phyloP scores from a whole-genome alignment of 2,113 vertebrate genomes.

The Hyaena hyaena region DNA sequence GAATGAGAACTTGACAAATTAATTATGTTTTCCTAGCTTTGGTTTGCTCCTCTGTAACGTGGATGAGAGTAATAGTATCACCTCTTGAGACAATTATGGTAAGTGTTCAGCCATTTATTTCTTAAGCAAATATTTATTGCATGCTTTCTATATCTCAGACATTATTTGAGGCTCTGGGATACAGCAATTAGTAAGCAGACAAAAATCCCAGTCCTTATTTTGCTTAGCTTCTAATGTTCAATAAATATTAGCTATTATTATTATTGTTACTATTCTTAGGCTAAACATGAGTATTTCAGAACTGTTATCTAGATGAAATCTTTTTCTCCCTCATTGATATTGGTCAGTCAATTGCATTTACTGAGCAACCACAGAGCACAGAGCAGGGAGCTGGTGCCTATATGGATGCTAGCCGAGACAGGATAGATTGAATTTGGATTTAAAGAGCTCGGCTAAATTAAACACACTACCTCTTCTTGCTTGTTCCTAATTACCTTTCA shows the following conservation, averaged over 20 bases:
- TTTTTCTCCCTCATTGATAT: background rate
- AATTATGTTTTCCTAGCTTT: background rate
- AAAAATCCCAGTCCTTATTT: background rate
- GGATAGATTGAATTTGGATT: background rate
- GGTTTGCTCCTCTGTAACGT: background rate
- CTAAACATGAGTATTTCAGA: background rate
- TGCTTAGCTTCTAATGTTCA: background rate
- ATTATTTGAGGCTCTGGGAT: background rate
- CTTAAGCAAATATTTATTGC: background rate
- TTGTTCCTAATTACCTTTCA: background rate
- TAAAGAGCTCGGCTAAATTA: background rate
- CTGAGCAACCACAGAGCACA: background rate
- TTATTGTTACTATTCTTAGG: background rate
- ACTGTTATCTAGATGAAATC: background rate
- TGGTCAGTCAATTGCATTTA: background rate
- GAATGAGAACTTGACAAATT: background rate
- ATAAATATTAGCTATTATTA: background rate
- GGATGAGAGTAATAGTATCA: background rate
- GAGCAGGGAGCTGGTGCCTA: background rate
- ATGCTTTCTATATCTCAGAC: background rate
- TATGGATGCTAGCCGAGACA: rapidly evolving
- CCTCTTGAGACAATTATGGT: background rate
- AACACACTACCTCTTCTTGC: background rate
- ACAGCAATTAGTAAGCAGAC: background rate
- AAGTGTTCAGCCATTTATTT: background rate